Evolutionary conservation across 2,888 invertebrate species (phyloP).

Genomic region (Hyalella azteca): DNA sequence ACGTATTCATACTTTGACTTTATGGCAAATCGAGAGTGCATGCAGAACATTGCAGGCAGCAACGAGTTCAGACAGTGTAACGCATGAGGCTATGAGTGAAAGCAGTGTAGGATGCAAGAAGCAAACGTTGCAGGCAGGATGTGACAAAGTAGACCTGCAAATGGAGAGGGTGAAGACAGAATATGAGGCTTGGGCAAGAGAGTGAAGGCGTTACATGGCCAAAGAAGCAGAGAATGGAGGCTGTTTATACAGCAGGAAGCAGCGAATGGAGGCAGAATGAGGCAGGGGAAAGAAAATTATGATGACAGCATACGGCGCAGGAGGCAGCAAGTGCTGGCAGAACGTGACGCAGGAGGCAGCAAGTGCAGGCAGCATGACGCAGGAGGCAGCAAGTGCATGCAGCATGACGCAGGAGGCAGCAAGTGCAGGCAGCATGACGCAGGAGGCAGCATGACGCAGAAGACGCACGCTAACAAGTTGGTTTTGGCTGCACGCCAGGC

Average conservation of each 20-base stretch:
- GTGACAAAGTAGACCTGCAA: neutral
- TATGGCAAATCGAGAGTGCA: too few species aligned
- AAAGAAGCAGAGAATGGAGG: neutral
- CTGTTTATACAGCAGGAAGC: neutral
- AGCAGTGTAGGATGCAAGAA: too few species aligned
- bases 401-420: neutral
- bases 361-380: neutral
- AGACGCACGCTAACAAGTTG: neutral
- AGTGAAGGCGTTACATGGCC: neutral
- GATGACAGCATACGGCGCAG: neutral
- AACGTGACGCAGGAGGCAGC: neutral
- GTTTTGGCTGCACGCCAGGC: constrained; percentile 9
- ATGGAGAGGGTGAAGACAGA: neutral
- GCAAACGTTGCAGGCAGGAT: neutral
- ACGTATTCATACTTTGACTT: too few species aligned
- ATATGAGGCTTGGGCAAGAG: neutral
- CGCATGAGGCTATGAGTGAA: too few species aligned
- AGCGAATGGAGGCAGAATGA: neutral
- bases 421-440: neutral
- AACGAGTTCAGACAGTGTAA: too few species aligned
- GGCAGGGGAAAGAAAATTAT: neutral
- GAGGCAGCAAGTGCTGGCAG: neutral
- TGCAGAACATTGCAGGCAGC: too few species aligned
- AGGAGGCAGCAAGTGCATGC: neutral
- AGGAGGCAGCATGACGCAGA: neutral